Conservation (phyloP, 2,113 vertebrate genomes). For the Poeciliopsis occidentalis region DNA sequence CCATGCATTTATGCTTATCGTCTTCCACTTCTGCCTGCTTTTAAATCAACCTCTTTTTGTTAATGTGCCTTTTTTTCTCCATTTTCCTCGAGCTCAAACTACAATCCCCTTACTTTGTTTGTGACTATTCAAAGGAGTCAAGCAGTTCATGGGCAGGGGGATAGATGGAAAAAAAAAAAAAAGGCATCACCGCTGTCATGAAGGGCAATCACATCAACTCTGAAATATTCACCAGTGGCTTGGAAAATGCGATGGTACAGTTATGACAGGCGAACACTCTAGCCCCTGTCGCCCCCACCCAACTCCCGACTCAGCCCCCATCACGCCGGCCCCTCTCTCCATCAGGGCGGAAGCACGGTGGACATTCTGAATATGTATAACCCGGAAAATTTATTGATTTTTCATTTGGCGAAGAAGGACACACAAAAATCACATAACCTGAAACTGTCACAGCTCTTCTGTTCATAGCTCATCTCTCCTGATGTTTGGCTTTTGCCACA, state of each 20-base stretch:
- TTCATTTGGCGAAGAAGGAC: constrained; percentile 91
- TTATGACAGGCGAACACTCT: constrained; percentile 91
- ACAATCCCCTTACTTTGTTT: constrained; percentile 69
- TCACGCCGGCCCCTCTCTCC: constrained; percentile 79
- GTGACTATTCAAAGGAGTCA: constrained; percentile 57
- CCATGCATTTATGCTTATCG: constrained; percentile 64
- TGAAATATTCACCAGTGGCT: constrained; percentile 99
- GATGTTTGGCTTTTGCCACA: constrained; percentile 82
- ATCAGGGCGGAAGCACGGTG: constrained; percentile 91
- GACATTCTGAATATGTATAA: constrained; percentile 98
- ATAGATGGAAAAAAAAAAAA: constrained; percentile 18
- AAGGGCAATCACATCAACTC: constrained; percentile 97
- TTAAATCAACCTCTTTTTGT: constrained; percentile 69
- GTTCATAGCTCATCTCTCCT: constrained; percentile 98
- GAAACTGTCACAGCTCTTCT: constrained; percentile 98
- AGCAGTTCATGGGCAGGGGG: constrained; percentile 40
- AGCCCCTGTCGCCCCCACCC: constrained; percentile 81
- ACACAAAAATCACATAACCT: constrained; percentile 88
- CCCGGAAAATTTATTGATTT: constrained; percentile 99
- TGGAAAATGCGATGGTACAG: constrained; percentile 93
- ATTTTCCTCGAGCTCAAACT: constrained; percentile 42
- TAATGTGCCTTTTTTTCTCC: constrained; percentile 49
- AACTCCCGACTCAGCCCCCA: constrained; percentile 61
- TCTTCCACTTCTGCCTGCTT: constrained; percentile 57
- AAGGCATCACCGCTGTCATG: constrained; percentile 83